Percentiles rank a stretch among this genome's conserved stretches.
These are phyloP conservation scores for Megamerina dolium DNA, from an alignment of 2,888 invertebrate species.

Conservation along the genomic window DNA sequence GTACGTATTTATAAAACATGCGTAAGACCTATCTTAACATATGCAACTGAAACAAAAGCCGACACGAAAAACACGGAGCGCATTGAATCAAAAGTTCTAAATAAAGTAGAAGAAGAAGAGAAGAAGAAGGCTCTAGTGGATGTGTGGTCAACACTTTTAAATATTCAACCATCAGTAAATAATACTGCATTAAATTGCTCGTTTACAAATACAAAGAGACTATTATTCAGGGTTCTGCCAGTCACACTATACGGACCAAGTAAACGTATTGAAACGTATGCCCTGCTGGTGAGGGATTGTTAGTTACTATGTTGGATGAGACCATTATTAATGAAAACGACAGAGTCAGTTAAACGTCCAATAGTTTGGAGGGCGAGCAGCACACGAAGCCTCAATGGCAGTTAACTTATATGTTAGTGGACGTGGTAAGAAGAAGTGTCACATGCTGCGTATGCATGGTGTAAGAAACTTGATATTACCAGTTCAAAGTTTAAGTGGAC, in stretches of 20 bases:
- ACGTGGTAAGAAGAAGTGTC: slow-evolving; percentile 3
- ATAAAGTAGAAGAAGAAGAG: too few species aligned
- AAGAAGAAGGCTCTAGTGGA: too few species aligned
- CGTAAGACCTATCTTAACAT: too few species aligned
- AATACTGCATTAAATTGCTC: too few species aligned
- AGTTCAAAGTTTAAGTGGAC: slow-evolving; percentile 10
- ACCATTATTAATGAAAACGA: slow-evolving; percentile 6
- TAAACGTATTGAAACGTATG: slow-evolving; percentile 7
- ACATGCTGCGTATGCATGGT: slow-evolving; percentile 10
- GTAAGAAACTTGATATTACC: slow-evolving; percentile 11
- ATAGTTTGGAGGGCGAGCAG: slow-evolving; percentile 13
- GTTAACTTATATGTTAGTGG: slow-evolving; percentile 12
- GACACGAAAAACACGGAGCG: too few species aligned
- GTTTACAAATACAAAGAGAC: too few species aligned
- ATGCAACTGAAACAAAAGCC: too few species aligned
- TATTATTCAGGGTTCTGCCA: too few species aligned
- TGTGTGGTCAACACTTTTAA: too few species aligned
- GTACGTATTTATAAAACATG: too few species aligned
- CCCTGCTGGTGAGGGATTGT: slow-evolving; percentile 9
- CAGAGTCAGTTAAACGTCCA: slow-evolving; percentile 1
- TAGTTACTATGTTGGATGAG: slow-evolving; percentile 8
- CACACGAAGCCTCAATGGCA: slow-evolving; percentile 5
- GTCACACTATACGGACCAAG: slow-evolving; percentile 4
- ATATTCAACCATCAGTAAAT: too few species aligned
- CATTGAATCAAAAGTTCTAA: too few species aligned